Percentiles rank a stretch among this genome's conserved stretches.
phyloP scores from a whole-genome alignment of 1,140 invertebrate genomes.

The Maniola jurtina region DNA sequence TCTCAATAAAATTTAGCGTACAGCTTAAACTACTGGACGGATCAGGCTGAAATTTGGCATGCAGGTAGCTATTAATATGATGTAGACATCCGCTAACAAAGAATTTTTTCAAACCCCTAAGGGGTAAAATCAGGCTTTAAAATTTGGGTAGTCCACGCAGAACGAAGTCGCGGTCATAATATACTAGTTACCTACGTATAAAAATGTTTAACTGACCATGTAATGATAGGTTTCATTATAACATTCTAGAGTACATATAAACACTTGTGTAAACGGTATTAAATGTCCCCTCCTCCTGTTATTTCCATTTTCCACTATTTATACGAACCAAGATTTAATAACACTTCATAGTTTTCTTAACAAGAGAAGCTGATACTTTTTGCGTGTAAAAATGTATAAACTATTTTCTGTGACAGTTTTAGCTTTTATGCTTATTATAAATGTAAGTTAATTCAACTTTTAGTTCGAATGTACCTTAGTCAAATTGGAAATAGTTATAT shows the following conservation, averaged over 20 bases:
- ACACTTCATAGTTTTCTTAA: not conserved
- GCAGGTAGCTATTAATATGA: too few relatives aligned
- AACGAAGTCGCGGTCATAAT: not conserved
- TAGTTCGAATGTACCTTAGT: not conserved
- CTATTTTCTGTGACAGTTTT: conserved; percentile 14
- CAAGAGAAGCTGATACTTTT: not conserved
- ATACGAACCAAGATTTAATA: not conserved
- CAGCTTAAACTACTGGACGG: too few relatives aligned
- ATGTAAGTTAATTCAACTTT: conserved; percentile 6
- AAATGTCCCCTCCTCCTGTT: not conserved
- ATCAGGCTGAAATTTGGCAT: too few relatives aligned
- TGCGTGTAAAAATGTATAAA: conserved; percentile 23
- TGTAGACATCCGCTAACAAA: too few relatives aligned
- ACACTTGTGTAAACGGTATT: not conserved
- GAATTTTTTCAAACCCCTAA: too few relatives aligned
- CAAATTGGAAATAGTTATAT: not conserved
- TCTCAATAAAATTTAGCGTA: not conserved
- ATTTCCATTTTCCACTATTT: not conserved
- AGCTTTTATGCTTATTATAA: conserved; percentile 20
- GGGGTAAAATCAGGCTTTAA: too few relatives aligned
- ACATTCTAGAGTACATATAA: not conserved
- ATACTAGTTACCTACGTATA: not conserved
- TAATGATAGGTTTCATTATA: conserved; percentile 17
- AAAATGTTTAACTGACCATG: conserved; percentile 19
- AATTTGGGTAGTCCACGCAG: too few relatives aligned